Percentiles rank a stretch among this genome's conserved stretches.
phyloP scores from a whole-genome alignment of 2,113 vertebrate species.

The Rostratula benghalensis region DNA sequence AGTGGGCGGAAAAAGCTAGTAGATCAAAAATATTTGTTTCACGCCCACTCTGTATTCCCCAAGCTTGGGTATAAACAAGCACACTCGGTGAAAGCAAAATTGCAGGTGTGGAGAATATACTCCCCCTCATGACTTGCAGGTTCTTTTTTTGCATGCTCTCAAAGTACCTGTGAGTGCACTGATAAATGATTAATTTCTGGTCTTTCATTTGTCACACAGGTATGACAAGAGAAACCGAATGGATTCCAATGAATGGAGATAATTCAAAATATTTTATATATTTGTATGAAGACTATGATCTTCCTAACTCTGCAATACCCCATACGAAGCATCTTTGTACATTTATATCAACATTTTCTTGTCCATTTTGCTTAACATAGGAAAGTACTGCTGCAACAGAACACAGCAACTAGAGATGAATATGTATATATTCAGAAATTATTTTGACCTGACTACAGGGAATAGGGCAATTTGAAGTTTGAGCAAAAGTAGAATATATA shows the following conservation, averaged over 20 bases:
- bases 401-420: not conserved
- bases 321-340: conserved; percentile 64
- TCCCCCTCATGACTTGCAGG: not conserved
- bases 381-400: conserved; percentile 43
- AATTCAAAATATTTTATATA: conserved; percentile 71
- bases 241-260: conserved; percentile 50
- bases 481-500: conserved; percentile 26
- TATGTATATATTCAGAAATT: not conserved
- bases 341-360: conserved; percentile 63
- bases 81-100: not conserved
- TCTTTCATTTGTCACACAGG: conserved; percentile 69
- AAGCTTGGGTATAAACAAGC: not conserved
- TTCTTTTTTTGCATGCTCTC: not conserved
- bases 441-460: not conserved
- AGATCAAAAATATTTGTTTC: not conserved
- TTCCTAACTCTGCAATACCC: conserved; percentile 14
- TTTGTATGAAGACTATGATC: conserved; percentile 75
- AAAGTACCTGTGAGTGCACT: not conserved
- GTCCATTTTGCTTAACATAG: conserved; percentile 40
- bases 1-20: not conserved
- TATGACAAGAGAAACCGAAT: conserved; percentile 11
- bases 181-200: not conserved
- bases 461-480: not conserved
- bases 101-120: not conserved
- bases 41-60: not conserved